Evolutionary conservation across 1,140 invertebrate species (phyloP).

Genomic region (Dendroctonus valens): DNA sequence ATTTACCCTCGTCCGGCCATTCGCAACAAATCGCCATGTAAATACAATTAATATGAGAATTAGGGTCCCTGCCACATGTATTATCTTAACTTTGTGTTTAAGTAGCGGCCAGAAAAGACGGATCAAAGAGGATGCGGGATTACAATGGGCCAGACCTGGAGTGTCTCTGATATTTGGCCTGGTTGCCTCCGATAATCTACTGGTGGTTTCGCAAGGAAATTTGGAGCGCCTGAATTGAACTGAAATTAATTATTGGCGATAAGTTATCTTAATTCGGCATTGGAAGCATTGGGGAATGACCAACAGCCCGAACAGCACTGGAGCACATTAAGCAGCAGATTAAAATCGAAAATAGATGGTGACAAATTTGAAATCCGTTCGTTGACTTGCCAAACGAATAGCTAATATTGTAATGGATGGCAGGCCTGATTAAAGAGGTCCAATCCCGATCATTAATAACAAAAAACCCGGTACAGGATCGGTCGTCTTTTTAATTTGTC

Average conservation of each 20-base stretch:
- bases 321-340: too few species aligned
- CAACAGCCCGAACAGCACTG: too few species aligned
- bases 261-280: too few species aligned
- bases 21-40: conserved; percentile 20
- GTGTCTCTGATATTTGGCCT: too few species aligned
- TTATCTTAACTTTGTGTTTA: conserved; percentile 18
- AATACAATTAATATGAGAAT: conserved; percentile 22
- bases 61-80: conserved; percentile 10
- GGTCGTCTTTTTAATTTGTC: conserved; percentile 25
- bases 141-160: neutral
- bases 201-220: too few species aligned
- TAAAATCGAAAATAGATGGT: too few species aligned
- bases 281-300: too few species aligned
- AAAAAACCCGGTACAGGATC: conserved; percentile 17
- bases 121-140: neutral
- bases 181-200: too few species aligned
- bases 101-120: conserved; percentile 3
- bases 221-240: too few species aligned
- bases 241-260: too few species aligned
- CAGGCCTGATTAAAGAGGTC: conserved; percentile 22
- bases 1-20: conserved; percentile 19
- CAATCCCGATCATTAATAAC: conserved; percentile 22
- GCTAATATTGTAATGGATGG: conserved; percentile 17
- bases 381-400: too few species aligned
- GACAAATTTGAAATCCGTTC: too few species aligned